Percentiles rank a stretch among this genome's conserved stretches.
Conservation (phyloP, 2,888 invertebrate species). For the Xanthia icteritia region DNA sequence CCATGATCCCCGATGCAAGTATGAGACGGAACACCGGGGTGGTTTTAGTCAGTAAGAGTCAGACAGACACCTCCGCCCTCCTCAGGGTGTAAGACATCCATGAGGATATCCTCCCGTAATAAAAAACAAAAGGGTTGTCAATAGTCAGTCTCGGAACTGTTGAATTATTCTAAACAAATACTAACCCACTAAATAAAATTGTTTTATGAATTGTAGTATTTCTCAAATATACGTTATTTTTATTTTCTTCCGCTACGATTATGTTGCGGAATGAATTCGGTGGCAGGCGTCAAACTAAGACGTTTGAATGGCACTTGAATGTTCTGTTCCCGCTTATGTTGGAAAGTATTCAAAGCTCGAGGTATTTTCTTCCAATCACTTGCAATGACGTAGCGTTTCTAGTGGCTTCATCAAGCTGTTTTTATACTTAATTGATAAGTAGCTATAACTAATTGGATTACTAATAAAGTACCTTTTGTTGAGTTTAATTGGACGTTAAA, state of each 20-base stretch:
- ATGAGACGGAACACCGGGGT: too few relatives aligned
- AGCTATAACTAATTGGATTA: background rate
- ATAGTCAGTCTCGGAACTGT: background rate
- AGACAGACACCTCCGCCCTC: too few relatives aligned
- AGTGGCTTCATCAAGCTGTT: conserved; percentile 14
- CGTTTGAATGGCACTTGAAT: conserved; percentile 54
- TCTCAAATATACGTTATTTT: background rate
- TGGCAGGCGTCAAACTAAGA: conserved; percentile 19
- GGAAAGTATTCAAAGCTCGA: conserved; percentile 26
- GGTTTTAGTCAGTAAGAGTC: too few relatives aligned
- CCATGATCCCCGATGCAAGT: too few relatives aligned
- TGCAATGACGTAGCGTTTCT: conserved; percentile 37
- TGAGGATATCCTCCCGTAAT: too few relatives aligned
- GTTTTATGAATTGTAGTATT: background rate
- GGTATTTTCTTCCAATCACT: conserved; percentile 50
- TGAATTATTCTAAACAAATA: background rate
- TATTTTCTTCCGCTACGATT: background rate
- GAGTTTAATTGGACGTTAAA: conserved; percentile 11
- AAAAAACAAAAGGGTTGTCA: too few relatives aligned
- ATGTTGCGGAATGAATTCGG: background rate
- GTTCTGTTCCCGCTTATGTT: conserved; percentile 16
- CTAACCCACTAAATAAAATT: too few relatives aligned
- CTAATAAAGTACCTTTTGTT: conserved; percentile 7
- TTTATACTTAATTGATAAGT: conserved; percentile 26
- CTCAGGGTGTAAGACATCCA: too few relatives aligned